Conservation (phyloP, 2,888 invertebrate species). For the Nudaria mundana region DNA sequence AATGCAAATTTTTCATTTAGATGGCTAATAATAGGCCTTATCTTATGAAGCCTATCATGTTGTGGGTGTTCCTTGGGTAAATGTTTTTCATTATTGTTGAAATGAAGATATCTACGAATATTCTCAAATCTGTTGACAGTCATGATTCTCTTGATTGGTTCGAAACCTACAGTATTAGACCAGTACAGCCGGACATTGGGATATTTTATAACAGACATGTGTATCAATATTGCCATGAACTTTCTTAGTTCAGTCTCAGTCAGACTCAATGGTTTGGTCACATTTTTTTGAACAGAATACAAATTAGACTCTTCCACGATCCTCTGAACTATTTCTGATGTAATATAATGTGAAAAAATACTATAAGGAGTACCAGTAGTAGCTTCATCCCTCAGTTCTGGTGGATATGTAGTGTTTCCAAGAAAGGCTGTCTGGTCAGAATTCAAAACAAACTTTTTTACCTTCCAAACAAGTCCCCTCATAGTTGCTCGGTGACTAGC, state of each 20-base stretch:
- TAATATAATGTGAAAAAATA: slow-evolving; percentile 39
- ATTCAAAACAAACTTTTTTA: no score
- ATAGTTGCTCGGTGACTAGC: slow-evolving; percentile 38
- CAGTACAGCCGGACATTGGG: slow-evolving; percentile 35
- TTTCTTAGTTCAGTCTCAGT: slow-evolving; percentile 18
- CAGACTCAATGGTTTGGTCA: slow-evolving; percentile 34
- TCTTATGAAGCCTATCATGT: slow-evolving; percentile 34
- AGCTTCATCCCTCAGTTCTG: slow-evolving; percentile 38
- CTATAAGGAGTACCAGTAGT: slow-evolving; percentile 38
- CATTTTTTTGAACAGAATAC: slow-evolving; percentile 32
- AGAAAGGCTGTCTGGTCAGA: slow-evolving; percentile 34
- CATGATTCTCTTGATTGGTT: slow-evolving; percentile 24
- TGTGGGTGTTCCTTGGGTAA: slow-evolving; percentile 26
- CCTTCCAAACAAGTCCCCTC: slow-evolving; percentile 40
- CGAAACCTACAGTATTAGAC: slow-evolving; percentile 21
- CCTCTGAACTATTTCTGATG: slow-evolving; percentile 18
- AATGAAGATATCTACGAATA: slow-evolving; percentile 22
- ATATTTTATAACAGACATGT: slow-evolving; percentile 23
- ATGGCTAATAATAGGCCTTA: slow-evolving; percentile 35
- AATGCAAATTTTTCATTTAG: slow-evolving; percentile 19
- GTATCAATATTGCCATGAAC: slow-evolving; percentile 33
- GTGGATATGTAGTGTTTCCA: slow-evolving; percentile 29
- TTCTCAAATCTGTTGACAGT: slow-evolving; percentile 34
- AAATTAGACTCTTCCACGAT: slow-evolving; percentile 26
- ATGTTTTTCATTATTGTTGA: slow-evolving; percentile 30